Evolutionary conservation across 35 echinoderm and acorn worm genomes (phyloP), one percentile per base, ranked within the genome.

Genomic region (Apostichopus japonicus): DNA sequence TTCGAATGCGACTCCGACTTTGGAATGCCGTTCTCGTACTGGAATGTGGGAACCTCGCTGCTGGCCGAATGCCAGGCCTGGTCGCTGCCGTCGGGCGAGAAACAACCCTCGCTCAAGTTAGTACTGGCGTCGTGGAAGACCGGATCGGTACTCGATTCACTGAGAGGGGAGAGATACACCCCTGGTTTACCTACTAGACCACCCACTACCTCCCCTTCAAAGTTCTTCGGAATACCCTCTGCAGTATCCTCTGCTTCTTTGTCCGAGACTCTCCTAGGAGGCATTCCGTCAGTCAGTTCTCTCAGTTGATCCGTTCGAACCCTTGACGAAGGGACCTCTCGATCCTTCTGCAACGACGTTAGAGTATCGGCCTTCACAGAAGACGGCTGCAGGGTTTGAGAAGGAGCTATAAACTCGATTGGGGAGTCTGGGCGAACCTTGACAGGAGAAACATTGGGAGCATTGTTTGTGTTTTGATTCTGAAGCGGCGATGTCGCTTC

Each of bases 1-100:
- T 98, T 95, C 6, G 96, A 98, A 53, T 78, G 95, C 17, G 96
- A 98, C 76, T 98, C 96, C 23, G 96, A 98, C 56, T 91, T 88
- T 19, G 96, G 96, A 87, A 98, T 93, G 81, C 96, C 96, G 25
- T 94, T 92, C 72, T 94, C 79, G 54, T 83, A 84, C 23, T 94
- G 93, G 80, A 84, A 83, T 77, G 90, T 79, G 33, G 94, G 51
- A 72, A 81, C 51, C 56, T 65, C 76, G 17, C 56, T 10, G 55
- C 55, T 61, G 4, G 72, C 54, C 4, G 73, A 77, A n/a, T 94
- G 93, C 72, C 58, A 79, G 52, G 67, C 92, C 51, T 65, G 65
- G 24, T 92, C 59, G 24, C 55, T 92, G 65, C 88, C 71, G 13
- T 77, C 93, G 54, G 58, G 80, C 21, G 65, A 80, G 78, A 65